Evolutionary conservation across 2,888 invertebrate species (phyloP), one percentile per base, ranked within the genome.

Genomic region (Sabatieria punctata): DNA sequence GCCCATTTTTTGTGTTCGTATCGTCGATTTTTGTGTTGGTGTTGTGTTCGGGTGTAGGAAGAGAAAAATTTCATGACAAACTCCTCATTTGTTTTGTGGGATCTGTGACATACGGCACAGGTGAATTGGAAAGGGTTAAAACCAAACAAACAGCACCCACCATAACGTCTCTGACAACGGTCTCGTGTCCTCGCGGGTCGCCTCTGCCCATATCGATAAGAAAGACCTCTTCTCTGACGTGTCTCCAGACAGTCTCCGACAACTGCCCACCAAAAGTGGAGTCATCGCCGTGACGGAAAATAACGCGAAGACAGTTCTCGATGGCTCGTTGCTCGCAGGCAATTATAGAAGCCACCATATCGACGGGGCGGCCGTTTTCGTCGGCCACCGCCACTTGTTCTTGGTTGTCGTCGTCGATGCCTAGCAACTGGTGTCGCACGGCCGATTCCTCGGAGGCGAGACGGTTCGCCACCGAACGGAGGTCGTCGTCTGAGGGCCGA

Each of bases 251-350:
- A 4, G 19, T 21, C 4, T 39, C 39, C 22, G 19, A 4, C 39
- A 39, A 15, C 39, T 23, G 4, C 6, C 22, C 6, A 23, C 39
- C 39, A 23, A 39, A 22, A 3, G 6, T 4, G 4, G 8, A 4
- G 18, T n/a, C n/a, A 4, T 36, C 36, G n/a, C 18, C 6, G 19
- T 22, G 19, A 33, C 26, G 15, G 22, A 41, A 46, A 6, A 46
- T 41, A 19, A 42, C 24, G 2, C 4, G 11, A 4, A 46, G 41
- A 18, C 26, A 15, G 24, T 43, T 30, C n/a, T 4, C 15, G 18
- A 41, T 13, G 13, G 26, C n/a, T 30, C 27, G 27, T 19, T 46
- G n/a, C 26, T 46, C 46, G 18, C 30, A 27, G 23, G 15, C 11
- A 4, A 4, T 8, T 23, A 46, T 18, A 22, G 26, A 43, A 13